phyloP scores from a whole-genome alignment of 53 echinoderm and acorn worm genomes.

The Mesocentrotus franciscanus region DNA sequence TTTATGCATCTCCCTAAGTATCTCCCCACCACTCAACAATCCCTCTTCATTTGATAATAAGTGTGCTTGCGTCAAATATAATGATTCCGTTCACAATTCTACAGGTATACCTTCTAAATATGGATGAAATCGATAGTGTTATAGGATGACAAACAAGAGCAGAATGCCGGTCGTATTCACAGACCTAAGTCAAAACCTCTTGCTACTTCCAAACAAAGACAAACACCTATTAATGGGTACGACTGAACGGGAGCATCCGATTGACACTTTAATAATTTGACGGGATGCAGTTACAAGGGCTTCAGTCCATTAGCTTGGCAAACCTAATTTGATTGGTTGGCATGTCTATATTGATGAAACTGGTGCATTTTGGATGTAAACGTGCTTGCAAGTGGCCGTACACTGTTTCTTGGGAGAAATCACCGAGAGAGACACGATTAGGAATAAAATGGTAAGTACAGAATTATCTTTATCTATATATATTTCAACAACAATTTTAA shows the following conservation, averaged over 20 bases:
- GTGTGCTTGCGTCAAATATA: too few species aligned
- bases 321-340: conserved; percentile 2
- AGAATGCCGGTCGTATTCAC: too few species aligned
- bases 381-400: neutral
- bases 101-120: too few species aligned
- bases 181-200: too few species aligned
- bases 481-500: neutral
- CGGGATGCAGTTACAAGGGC: neutral
- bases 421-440: neutral
- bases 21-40: too few species aligned
- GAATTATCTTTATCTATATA: neutral
- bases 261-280: neutral
- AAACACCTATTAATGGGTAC: too few species aligned
- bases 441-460: conserved; percentile 9
- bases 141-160: too few species aligned
- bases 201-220: too few species aligned
- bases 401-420: neutral
- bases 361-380: neutral
- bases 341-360: neutral
- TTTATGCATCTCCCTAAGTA: too few species aligned
- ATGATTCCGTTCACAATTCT: too few species aligned
- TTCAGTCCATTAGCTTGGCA: conserved; percentile 29
- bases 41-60: too few species aligned
- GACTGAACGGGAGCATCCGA: neutral
- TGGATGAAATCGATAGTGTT: neutral